These are phyloP conservation scores for Girardinichthys multiradiatus DNA, from an alignment of 2,113 vertebrate species.

Conservation along the genomic window DNA sequence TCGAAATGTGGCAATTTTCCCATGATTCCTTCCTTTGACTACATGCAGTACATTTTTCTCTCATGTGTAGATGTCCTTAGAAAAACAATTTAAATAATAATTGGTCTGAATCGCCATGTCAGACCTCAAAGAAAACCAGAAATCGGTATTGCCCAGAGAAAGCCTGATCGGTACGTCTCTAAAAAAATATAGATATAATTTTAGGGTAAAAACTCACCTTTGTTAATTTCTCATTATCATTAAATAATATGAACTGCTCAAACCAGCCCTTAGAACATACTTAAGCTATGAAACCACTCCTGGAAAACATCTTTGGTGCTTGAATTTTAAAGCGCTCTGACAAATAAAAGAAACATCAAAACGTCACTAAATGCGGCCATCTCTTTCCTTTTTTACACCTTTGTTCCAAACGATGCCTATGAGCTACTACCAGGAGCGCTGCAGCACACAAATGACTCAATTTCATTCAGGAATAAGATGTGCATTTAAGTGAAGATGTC, in stretches of 20 bases:
- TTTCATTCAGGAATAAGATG: conserved; percentile 31
- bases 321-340: conserved; percentile 19
- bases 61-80: not conserved
- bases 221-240: not conserved
- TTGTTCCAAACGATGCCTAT: conserved; percentile 13
- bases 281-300: not conserved
- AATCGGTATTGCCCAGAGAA: too few relatives aligned
- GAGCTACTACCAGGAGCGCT: conserved; percentile 18
- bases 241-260: not conserved
- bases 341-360: conserved; percentile 30
- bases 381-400: conserved; percentile 24
- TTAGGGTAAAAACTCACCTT: not conserved
- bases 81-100: not conserved
- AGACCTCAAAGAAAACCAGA: too few relatives aligned
- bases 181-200: not conserved
- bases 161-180: not conserved
- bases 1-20: not conserved
- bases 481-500: conserved; percentile 17
- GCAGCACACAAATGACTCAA: conserved; percentile 22
- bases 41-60: too few relatives aligned
- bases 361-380: conserved; percentile 2
- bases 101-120: too few relatives aligned
- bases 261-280: not conserved
- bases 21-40: too few relatives aligned
- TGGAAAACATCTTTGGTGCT: conserved; percentile 6